A percentile compares a stretch with the other conserved stretches of the same genome.
These are phyloP conservation scores for Accipiter virgatus DNA, from an alignment of 2,113 vertebrate species.

Conservation along the genomic window DNA sequence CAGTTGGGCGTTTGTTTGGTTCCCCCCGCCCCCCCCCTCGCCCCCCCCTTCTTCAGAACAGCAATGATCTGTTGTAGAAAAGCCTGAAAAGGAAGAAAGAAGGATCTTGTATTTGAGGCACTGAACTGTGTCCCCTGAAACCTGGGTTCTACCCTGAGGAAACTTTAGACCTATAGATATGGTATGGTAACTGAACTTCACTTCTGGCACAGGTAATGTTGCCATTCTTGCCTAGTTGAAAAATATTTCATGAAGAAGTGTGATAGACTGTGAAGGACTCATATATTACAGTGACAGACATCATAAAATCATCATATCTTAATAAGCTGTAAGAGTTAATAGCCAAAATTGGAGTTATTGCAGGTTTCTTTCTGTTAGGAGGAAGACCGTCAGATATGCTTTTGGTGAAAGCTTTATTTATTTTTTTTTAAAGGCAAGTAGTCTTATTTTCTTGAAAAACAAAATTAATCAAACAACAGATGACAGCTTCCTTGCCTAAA, in stretches of 20 bases:
- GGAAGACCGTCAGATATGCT: neutral
- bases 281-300: neutral
- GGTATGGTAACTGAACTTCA: neutral
- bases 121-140: neutral
- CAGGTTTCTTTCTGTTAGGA: neutral
- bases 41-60: neutral
- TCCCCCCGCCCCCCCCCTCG: neutral
- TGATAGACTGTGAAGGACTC: neutral
- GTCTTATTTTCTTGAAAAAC: neutral
- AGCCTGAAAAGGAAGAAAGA: neutral
- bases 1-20: neutral
- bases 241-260: neutral
- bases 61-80: neutral
- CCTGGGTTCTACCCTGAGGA: neutral
- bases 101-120: neutral
- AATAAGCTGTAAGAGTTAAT: neutral
- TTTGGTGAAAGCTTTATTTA: neutral
- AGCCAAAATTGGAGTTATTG: neutral
- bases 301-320: neutral
- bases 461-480: neutral
- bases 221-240: neutral
- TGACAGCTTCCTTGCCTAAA: neutral
- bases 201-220: neutral
- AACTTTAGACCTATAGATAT: neutral
- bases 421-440: neutral